These are phyloP conservation scores for Siniperca scherzeri DNA, from an alignment of 2,797 vertebrate genomes.

Conservation along the genomic window DNA sequence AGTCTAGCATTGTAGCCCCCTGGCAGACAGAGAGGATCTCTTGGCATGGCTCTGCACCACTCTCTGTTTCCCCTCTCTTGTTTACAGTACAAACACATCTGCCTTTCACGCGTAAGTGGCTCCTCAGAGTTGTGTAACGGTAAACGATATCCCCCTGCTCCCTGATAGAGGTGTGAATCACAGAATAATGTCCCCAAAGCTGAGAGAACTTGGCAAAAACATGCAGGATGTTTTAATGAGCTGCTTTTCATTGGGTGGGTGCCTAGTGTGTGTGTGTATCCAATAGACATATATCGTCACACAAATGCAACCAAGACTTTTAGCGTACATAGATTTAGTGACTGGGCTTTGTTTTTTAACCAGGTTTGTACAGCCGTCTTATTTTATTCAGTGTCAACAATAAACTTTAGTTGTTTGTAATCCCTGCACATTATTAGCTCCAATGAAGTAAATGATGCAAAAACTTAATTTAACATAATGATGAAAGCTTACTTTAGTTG, in stretches of 20 bases:
- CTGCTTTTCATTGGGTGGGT: conserved; percentile 56
- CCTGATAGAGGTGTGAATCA: conserved; percentile 66
- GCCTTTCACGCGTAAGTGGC: conserved; percentile 81
- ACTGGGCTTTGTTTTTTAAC: conserved; percentile 11
- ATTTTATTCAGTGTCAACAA: conserved; percentile 4
- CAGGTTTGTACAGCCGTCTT: background rate
- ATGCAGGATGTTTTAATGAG: conserved; percentile 72
- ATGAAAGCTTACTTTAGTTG: background rate
- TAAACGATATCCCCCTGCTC: conserved; percentile 73
- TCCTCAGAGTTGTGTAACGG: conserved; percentile 71
- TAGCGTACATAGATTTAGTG: background rate
- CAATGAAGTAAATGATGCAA: background rate
- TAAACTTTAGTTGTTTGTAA: background rate
- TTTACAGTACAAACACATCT: conserved; percentile 83
- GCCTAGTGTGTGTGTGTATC: conserved; percentile 30
- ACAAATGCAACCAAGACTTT: conserved; percentile 7
- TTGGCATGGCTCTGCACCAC: conserved; percentile 65
- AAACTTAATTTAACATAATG: background rate
- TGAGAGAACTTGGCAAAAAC: conserved; percentile 68
- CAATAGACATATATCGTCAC: conserved; percentile 9
- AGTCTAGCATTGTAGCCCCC: conserved; percentile 53
- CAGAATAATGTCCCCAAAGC: conserved; percentile 69
- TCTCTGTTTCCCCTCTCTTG: conserved; percentile 70
- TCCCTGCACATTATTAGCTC: background rate
- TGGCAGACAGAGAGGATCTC: conserved; percentile 66